Evolutionary conservation across 2,113 vertebrate species (phyloP), one percentile per base, ranked within the genome.

Genomic region (Seriola dumerili): DNA sequence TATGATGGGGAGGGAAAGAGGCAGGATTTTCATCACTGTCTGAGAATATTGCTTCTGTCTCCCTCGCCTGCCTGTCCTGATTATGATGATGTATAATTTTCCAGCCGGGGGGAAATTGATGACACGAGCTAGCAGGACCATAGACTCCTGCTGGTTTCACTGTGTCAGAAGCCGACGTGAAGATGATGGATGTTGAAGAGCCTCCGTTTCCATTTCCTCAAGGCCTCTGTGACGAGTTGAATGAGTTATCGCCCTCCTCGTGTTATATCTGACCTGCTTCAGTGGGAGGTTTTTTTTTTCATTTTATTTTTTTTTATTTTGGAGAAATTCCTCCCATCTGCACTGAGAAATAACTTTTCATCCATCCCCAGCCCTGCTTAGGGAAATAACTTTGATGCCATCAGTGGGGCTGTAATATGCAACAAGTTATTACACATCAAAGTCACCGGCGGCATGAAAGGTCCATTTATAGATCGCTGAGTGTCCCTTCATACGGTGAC

Each of bases 101-200:
- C 19, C 17, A 52, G 17, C 46, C 16, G 10, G 21, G 66, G 46
- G 40, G 29, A 29, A 40, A 23, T 38, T 42, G 66, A 57, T 21
- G 14, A 6, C 12, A 46, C 19, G n/a, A 21, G 13, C 14, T 6
- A 0, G 19, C 23, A 66, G 34, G 29, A 48, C 21, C 14, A 1
- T 0, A 23, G 54, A 54, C 50, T 52, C 46, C 38, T 25, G 32
- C 9, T 16, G 1, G 55, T 44, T 62, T 75, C 55, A 6, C 46
- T n/a, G 16, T 21, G 67, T 61, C 79, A 46, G 3, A 52, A 5
- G 17, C 11, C 11, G 48, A 65, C 29, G 2, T 75, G 38, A 74
- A 36, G 76, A 76, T 71, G 82, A 75, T 79, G 11, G 36, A 79
- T 79, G 76, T 19, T 10, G 64, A 48, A 70, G 63, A 69, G 8